These are phyloP conservation scores for Callocephalon fimbriatum DNA, from an alignment of 2,113 vertebrate species.

Conservation along the genomic window DNA sequence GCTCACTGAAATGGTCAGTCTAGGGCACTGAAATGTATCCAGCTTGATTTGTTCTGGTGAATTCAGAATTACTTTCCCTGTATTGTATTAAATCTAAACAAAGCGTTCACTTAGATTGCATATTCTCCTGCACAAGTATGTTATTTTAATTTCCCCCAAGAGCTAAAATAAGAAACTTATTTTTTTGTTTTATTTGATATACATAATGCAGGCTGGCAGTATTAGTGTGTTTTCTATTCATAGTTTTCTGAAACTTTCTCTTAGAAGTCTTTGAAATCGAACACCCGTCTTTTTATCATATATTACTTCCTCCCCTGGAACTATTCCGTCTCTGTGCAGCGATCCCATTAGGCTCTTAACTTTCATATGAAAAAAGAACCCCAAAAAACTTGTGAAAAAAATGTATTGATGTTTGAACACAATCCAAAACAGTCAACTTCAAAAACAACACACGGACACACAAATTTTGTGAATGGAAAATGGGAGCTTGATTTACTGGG, in stretches of 20 bases:
- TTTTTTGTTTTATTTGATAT: slow-evolving; percentile 10
- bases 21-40: background rate
- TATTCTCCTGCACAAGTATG: slow-evolving; percentile 24
- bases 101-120: background rate
- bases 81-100: slow-evolving; percentile 15
- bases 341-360: slow-evolving; percentile 72
- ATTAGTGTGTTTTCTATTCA: slow-evolving; percentile 44
- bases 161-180: slow-evolving; percentile 54
- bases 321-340: slow-evolving; percentile 46
- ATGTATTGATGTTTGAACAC: slow-evolving; percentile 70
- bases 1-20: background rate
- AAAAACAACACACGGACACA: background rate
- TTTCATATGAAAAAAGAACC: slow-evolving; percentile 55
- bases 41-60: background rate
- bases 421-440: slow-evolving; percentile 53
- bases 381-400: slow-evolving; percentile 65
- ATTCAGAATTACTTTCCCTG: slow-evolving; percentile 14
- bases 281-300: slow-evolving; percentile 74
- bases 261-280: slow-evolving; percentile 76
- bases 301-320: slow-evolving; percentile 73
- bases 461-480: background rate
- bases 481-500: background rate
- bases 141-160: slow-evolving; percentile 58
- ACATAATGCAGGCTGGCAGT: slow-evolving; percentile 46
- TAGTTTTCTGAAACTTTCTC: slow-evolving; percentile 42